Evolutionary conservation across 35 echinoderm and acorn worm genomes (phyloP).

Genomic region (Lytechinus pictus): DNA sequence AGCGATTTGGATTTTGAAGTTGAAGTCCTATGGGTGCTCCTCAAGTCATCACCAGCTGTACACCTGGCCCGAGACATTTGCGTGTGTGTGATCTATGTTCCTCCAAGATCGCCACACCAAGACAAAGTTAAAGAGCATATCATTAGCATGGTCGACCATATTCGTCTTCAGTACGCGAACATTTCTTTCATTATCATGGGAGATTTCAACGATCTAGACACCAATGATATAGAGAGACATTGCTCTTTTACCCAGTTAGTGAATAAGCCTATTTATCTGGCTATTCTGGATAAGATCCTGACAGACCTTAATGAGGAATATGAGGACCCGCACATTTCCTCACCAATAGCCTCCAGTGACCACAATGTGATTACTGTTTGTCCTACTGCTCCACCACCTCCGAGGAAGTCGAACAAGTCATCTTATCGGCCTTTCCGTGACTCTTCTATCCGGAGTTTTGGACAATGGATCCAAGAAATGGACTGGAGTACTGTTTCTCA

Average conservation of each 20-base stretch:
- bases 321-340: background rate
- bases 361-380: background rate
- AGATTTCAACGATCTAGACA: slow-evolving; percentile 45
- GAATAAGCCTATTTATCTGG: background rate
- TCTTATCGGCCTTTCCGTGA: too few relatives aligned
- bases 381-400: background rate
- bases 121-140: background rate
- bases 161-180: background rate
- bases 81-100: background rate
- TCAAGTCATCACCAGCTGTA: background rate
- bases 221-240: background rate
- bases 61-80: background rate
- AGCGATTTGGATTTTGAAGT: background rate
- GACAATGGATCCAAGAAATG: too few relatives aligned
- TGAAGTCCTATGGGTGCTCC: slow-evolving; percentile 29
- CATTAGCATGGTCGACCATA: background rate
- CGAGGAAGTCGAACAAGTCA: too few relatives aligned
- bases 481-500: too few relatives aligned
- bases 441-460: too few relatives aligned
- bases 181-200: slow-evolving; percentile 34
- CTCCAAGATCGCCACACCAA: background rate
- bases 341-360: background rate
- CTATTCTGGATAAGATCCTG: background rate
- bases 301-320: background rate
- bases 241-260: background rate